Evolutionary conservation across 2,888 invertebrate genomes (phyloP).

Genomic region (Crossocerus cetratus): DNA sequence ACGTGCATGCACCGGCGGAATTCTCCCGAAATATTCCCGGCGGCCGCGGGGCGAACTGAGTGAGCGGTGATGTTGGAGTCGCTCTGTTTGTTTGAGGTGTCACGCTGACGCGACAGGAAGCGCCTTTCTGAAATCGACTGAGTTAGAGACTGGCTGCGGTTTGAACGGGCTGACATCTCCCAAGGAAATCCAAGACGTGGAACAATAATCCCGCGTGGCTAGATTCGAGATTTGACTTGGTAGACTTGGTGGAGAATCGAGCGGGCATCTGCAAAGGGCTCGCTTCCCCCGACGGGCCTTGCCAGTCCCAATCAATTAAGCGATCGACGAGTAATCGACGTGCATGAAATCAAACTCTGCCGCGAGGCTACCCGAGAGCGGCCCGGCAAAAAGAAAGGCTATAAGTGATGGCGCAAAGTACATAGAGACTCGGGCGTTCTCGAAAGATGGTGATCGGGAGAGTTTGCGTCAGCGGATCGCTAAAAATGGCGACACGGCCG

Average conservation of each 20-base stretch:
- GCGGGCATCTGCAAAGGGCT: no score
- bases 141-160: slow-evolving; percentile 24
- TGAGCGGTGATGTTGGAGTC: slow-evolving; percentile 47
- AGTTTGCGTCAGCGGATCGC: no score
- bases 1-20: not conserved
- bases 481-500: not conserved
- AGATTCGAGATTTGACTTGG: no score
- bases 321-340: slow-evolving; percentile 62
- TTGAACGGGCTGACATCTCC: slow-evolving; percentile 49
- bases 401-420: no score
- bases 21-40: not conserved
- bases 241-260: no score
- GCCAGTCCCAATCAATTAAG: slow-evolving; percentile 57
- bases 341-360: slow-evolving; percentile 59
- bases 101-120: slow-evolving; percentile 62
- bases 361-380: not conserved
- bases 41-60: not conserved
- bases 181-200: slow-evolving; percentile 51
- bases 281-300: not conserved
- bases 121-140: slow-evolving; percentile 45
- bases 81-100: slow-evolving; percentile 72
- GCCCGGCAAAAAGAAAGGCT: no score
- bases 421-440: no score
- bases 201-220: slow-evolving; percentile 40
- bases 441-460: no score